Conservation (phyloP, 1,140 invertebrate genomes). For the Magallana angulata region DNA sequence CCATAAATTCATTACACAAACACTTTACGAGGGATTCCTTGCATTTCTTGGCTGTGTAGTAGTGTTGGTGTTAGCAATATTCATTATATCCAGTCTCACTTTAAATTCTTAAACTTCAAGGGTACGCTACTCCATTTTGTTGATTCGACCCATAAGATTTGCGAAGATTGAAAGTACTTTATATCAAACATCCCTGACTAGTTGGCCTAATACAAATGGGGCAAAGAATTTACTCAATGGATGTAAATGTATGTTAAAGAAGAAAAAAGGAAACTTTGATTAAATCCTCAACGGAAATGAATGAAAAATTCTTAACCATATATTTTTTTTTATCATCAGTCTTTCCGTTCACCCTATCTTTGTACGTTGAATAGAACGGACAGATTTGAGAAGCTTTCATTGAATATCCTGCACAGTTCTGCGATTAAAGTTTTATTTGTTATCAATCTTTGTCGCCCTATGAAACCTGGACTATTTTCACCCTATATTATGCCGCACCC, state of each 20-base stretch:
- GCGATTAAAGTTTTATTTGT: constrained; percentile 9
- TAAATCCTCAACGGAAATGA: background rate
- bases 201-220: too few species aligned
- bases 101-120: too few species aligned
- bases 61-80: background rate
- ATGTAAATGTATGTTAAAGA: background rate
- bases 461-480: constrained; percentile 1
- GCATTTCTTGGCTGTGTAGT: background rate
- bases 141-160: too few species aligned
- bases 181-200: too few species aligned
- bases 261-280: too few species aligned
- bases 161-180: too few species aligned
- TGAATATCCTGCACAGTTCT: background rate
- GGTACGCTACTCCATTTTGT: too few species aligned
- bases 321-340: background rate
- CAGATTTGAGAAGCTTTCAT: constrained; percentile 22
- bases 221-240: background rate
- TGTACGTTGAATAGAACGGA: background rate
- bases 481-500: background rate
- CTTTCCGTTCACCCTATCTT: background rate
- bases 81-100: too few species aligned
- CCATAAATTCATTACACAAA: constrained; percentile 31
- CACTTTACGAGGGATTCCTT: constrained; percentile 7
- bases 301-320: background rate
- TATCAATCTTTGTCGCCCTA: constrained; percentile 7